Evolutionary conservation across 30 jellyfish, hydroid and myxozoan genomes (phyloP), one percentile per base, ranked within the genome.

Genomic region (Mastigias papua): DNA sequence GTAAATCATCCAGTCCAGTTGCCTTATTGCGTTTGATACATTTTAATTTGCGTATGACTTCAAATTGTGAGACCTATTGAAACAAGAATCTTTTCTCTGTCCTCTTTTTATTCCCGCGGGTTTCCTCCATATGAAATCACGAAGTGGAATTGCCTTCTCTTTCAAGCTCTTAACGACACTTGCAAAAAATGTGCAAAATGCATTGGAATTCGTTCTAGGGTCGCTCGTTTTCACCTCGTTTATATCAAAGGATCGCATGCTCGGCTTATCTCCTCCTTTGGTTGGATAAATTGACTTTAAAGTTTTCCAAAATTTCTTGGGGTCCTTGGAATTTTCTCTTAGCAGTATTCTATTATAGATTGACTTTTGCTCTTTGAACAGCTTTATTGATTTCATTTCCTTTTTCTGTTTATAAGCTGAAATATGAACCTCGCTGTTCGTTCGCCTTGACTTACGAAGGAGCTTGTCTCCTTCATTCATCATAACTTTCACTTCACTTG

Each of bases 1-100:
- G 93, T 63, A 84, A 29, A 58, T 78, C 63, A 78, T 78, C 89
- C 26, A 78, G 80, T 62, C 89, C 89, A n/a, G 89, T 62, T 78
- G 89, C 33, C 42, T 81, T 81, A 72, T 16, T 32, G 33, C 54
- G 85, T 65, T 62, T 63, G 19, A 81, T 29, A 28, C 83, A 7
- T 63, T 65, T 81, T 34, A 81, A 16, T 32, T 73, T n/a, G n/a
- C n/a, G n/a, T n/a, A n/a, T n/a, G n/a, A 29, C 73, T 26, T 65
- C 73, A 3, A 86, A 62, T 28, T 73, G 54, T 27, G 54, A 31
- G 83, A 6, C 6, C 86, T 81, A 70, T 35, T 63, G 35, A 64
- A 65, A 81, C 33, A 28, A 60, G 89, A 78, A 80, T 48, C 90
- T 54, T n/a, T 64, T 61, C 31, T 48, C 73, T 29, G 69, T 64